Evolutionary conservation across 2,797 vertebrate genomes (phyloP).

Genomic region (Microhierax caerulescens): DNA sequence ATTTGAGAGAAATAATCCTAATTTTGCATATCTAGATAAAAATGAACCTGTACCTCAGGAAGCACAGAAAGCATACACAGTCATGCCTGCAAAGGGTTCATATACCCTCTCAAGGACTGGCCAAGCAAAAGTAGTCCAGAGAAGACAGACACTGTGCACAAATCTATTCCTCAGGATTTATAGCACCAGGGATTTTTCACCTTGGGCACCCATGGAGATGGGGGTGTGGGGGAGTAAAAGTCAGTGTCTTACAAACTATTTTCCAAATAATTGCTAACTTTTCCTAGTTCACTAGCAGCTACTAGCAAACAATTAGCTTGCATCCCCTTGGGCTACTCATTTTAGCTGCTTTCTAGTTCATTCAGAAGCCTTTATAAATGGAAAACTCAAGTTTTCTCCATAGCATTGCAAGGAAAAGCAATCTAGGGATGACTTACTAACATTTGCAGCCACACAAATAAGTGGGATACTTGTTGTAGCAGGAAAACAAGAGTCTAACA

Average conservation of each 20-base stretch:
- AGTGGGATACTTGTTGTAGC: neutral
- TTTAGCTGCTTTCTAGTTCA: constrained; percentile 47
- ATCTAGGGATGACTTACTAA: neutral
- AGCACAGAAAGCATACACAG: neutral
- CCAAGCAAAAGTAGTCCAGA: neutral
- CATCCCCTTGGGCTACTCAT: constrained; percentile 21
- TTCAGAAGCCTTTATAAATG: constrained; percentile 60
- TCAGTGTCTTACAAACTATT: constrained; percentile 44
- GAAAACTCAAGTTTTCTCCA: constrained; percentile 17
- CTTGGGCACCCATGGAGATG: constrained; percentile 2
- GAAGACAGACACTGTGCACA: neutral
- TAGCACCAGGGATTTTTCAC: neutral
- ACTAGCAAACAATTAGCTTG: constrained; percentile 38
- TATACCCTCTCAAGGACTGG: neutral
- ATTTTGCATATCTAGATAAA: neutral
- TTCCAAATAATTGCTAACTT: constrained; percentile 64
- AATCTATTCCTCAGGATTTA: neutral
- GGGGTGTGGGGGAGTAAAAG: neutral
- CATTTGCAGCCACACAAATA: neutral
- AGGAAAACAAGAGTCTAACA: neutral
- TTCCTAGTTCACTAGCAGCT: constrained; percentile 56
- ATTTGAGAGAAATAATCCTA: neutral
- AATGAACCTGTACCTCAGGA: neutral
- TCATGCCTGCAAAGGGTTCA: neutral
- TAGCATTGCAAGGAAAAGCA: neutral